phyloP scores from a whole-genome alignment of 1,140 invertebrate genomes.

The Trachymyrmex septentrionalis region DNA sequence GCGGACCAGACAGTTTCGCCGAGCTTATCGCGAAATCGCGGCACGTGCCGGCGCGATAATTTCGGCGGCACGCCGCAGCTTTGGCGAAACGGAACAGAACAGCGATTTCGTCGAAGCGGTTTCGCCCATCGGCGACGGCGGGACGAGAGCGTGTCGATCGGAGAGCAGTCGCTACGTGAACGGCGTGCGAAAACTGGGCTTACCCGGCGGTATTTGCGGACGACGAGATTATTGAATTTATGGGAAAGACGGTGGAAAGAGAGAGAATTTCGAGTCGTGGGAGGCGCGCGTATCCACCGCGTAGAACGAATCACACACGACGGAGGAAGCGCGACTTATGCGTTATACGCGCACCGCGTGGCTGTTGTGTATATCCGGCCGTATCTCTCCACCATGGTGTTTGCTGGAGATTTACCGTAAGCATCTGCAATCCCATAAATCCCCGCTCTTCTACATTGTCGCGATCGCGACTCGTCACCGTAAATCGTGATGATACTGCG shows the following conservation, averaged over 20 bases:
- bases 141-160: constrained; percentile 44
- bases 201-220: constrained; percentile 51
- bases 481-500: constrained; percentile 34
- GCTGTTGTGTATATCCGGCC: constrained; percentile 34
- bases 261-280: constrained; percentile 33
- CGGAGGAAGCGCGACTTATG: constrained; percentile 34
- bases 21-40: constrained; percentile 55
- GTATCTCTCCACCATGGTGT: constrained; percentile 50
- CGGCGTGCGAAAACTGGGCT: constrained; percentile 55
- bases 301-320: constrained; percentile 11
- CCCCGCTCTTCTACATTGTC: constrained; percentile 48
- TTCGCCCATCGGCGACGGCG: constrained; percentile 26
- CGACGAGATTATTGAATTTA: constrained; percentile 72
- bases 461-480: constrained; percentile 40
- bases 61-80: constrained; percentile 58
- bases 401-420: constrained; percentile 60
- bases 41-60: constrained; percentile 60
- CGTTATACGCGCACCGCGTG: neutral
- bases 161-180: constrained; percentile 60
- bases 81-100: constrained; percentile 46
- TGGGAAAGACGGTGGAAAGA: constrained; percentile 49
- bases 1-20: constrained; percentile 20
- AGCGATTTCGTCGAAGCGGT: constrained; percentile 52
- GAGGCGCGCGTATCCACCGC: neutral
- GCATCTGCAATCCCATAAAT: constrained; percentile 64